Evolutionary conservation across 1,140 invertebrate species (phyloP), one percentile per base, ranked within the genome.

Genomic region (Formica exsecta): DNA sequence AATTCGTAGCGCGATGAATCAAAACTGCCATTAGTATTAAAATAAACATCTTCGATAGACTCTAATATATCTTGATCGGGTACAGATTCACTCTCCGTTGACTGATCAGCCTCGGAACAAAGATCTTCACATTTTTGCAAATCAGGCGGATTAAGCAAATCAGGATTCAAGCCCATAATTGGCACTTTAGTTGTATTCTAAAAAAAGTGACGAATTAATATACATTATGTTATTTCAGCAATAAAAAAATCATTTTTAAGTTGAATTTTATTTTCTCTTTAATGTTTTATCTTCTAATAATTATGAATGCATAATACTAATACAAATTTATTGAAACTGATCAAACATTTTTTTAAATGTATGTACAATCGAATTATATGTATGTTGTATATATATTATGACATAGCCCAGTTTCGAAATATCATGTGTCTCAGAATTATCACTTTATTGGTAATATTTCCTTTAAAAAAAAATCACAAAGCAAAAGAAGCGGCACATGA

Each of bases 31-130:
- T 96, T 95, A 7, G 93, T 95, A 66, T 94, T 92, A 91, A 97
- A 98, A 94, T 97, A 98, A 89, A 96, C 95, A 38, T 95, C 92
- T 91, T 97, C 96, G 65, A 98, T 97, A 19, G 96, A 96, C 83
- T 97, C 97, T 29, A 98, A 94, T 64, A 97, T 96, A 92, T 97
- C 97, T 92, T 97, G 96, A 93, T 98, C 97, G n/a, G 97, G 95
- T 93, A 96, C 93, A 88, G 96, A 95, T 93, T 96, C 95, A 73
- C 89, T 92, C 91, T 95, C 81, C 74, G 91, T 93, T 0, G 93
- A 94, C 11, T 92, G 90, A 29, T 92, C 92, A 0, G 90, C 90
- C 61, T 94, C 91, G 0, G 92, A 93, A n/a, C 92, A 86, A 13
- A 85, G 59, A 7, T 94, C 92, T 0, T 93, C 90, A 0, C 59